Conservation (phyloP, 2,797 vertebrate genomes). For the Diglossa cyanea region DNA sequence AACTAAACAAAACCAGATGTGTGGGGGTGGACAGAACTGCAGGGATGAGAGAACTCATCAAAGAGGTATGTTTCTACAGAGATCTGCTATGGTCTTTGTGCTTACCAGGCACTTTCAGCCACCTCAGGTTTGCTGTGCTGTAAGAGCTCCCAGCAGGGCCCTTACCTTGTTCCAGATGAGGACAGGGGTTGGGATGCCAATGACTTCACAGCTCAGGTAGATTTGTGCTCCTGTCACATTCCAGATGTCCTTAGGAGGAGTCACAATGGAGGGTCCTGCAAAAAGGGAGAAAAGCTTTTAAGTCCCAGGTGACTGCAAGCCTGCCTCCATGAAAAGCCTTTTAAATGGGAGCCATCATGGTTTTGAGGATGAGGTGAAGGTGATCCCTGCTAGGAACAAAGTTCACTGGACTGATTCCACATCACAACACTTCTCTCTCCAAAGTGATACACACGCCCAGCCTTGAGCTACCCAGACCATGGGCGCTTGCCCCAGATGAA, state of each 20-base stretch:
- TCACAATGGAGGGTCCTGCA: constrained; percentile 87
- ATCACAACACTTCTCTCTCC: neutral
- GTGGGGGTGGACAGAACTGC: neutral
- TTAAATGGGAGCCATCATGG: neutral
- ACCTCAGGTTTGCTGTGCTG: neutral
- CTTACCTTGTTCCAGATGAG: constrained; percentile 92
- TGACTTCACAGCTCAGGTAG: constrained; percentile 91
- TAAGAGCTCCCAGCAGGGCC: neutral
- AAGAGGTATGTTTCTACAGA: neutral
- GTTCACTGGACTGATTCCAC: neutral
- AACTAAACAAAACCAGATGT: constrained; percentile 5
- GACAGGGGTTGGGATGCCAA: constrained; percentile 89
- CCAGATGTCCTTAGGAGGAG: constrained; percentile 86
- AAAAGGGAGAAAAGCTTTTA: neutral
- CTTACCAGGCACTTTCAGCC: neutral
- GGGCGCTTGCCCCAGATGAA: fast-evolving
- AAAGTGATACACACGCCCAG: neutral
- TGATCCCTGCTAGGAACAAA: neutral
- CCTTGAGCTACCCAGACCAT: neutral
- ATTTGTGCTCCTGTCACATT: constrained; percentile 90
- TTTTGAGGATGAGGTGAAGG: neutral
- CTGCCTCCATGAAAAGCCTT: neutral
- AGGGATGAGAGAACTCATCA: neutral
- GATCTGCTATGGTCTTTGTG: neutral
- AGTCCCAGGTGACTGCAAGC: neutral